These are phyloP conservation scores for Teinopalpus imperialis DNA, from an alignment of 2,888 invertebrate genomes.

Conservation along the genomic window DNA sequence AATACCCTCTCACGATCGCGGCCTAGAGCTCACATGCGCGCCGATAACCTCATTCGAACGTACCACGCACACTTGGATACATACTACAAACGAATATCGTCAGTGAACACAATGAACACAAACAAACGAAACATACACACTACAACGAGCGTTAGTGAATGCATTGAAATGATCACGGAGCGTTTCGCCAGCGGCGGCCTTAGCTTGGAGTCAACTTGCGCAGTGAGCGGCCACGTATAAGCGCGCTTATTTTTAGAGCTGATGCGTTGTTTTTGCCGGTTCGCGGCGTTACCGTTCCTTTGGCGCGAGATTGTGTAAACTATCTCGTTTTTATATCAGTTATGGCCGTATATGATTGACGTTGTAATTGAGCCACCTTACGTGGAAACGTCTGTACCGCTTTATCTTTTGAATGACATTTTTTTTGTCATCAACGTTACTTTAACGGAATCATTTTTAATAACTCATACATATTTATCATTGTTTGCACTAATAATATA, in stretches of 20 bases:
- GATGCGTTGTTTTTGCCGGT: slow-evolving; percentile 68
- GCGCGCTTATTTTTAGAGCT: slow-evolving; percentile 72
- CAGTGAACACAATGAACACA: slow-evolving; percentile 4
- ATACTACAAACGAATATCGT: slow-evolving; percentile 10
- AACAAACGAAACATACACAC: slow-evolving; percentile 31
- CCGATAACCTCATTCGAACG: slow-evolving; percentile 25
- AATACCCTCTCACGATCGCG: slow-evolving; percentile 35
- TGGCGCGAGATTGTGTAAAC: slow-evolving; percentile 37
- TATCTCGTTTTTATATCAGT: slow-evolving; percentile 21
- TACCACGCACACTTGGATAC: slow-evolving; percentile 38
- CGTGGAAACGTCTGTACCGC: slow-evolving; percentile 21
- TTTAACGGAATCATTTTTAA: not conserved
- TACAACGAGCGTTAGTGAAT: not conserved
- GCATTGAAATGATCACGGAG: slow-evolving; percentile 15
- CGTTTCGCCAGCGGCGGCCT: slow-evolving; percentile 57
- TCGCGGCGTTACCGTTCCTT: slow-evolving; percentile 43
- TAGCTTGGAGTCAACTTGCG: slow-evolving; percentile 56
- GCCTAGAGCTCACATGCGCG: slow-evolving; percentile 33
- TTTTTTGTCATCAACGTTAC: slow-evolving; percentile 2
- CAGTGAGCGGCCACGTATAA: slow-evolving; percentile 42
- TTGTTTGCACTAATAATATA: too few relatives aligned
- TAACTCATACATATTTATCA: slow-evolving; percentile 7
- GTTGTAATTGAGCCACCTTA: slow-evolving; percentile 15
- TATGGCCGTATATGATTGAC: slow-evolving; percentile 16
- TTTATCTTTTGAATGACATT: slow-evolving; percentile 3